Evolutionary conservation across 2,797 vertebrate species (phyloP).

Genomic region (Monodelphis domestica): DNA sequence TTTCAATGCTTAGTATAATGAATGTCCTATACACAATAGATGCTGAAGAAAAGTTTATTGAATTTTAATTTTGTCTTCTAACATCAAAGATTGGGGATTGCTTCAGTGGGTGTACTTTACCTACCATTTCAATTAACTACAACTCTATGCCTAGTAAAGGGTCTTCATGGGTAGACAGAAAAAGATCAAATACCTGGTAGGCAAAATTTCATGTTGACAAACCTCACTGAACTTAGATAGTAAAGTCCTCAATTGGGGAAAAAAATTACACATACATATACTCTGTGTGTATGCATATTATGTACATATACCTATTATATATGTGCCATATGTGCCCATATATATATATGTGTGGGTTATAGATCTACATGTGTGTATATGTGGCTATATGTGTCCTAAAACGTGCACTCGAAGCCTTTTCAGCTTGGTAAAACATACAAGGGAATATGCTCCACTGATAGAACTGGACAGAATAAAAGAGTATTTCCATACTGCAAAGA

Average conservation of each 20-base stretch:
- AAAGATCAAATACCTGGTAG: neutral
- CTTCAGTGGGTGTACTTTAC: neutral
- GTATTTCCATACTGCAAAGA: neutral
- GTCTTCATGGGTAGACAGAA: neutral
- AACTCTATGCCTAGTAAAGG: neutral
- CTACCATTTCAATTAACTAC: neutral
- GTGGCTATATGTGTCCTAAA: neutral
- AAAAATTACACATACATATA: neutral
- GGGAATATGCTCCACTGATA: neutral
- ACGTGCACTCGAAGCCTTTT: neutral
- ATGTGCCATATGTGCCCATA: neutral
- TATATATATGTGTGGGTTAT: too few relatives aligned
- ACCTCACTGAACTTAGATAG: neutral
- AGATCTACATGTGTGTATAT: neutral
- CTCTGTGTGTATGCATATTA: neutral
- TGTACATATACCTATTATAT: neutral
- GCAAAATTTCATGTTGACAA: neutral
- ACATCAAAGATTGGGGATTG: neutral
- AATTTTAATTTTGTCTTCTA: neutral
- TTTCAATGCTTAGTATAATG: neutral
- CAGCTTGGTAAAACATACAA: neutral
- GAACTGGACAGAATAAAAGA: neutral
- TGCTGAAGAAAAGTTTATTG: neutral
- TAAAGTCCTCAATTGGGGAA: neutral
- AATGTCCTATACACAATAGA: neutral